phyloP scores from a whole-genome alignment of 1,140 invertebrate genomes.

The Drosophila funebris region DNA sequence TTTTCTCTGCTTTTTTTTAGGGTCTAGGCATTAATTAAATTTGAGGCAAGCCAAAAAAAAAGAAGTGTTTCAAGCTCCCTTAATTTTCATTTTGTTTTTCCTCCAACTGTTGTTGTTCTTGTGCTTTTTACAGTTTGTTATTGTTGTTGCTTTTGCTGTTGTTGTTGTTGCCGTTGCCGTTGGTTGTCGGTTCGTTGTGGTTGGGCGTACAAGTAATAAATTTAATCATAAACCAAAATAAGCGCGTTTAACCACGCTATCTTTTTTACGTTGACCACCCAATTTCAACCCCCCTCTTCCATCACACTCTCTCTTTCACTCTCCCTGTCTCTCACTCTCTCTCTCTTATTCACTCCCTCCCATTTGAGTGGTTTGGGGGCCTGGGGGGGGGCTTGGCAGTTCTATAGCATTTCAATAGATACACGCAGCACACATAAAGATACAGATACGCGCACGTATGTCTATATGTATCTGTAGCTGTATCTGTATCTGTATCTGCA shows the following conservation, averaged over 20 bases:
- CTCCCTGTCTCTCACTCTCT: not conserved
- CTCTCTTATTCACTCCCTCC: not conserved
- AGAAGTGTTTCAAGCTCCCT: slow-evolving; percentile 10
- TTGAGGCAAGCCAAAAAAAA: slow-evolving; percentile 40
- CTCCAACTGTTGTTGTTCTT: too few relatives aligned
- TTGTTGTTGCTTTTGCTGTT: not conserved
- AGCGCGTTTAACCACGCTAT: slow-evolving; percentile 81
- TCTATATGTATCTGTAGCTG: slow-evolving; percentile 13
- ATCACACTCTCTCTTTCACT: not conserved
- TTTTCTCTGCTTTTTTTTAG: not conserved
- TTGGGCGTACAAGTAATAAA: slow-evolving; percentile 77
- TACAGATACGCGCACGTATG: slow-evolving; percentile 12
- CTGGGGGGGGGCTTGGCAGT: too few relatives aligned
- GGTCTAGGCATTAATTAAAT: slow-evolving; percentile 62
- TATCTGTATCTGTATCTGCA: not conserved
- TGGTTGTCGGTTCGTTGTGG: slow-evolving; percentile 52
- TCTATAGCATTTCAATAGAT: slow-evolving; percentile 38
- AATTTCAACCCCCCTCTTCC: not conserved
- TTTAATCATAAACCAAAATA: slow-evolving; percentile 81
- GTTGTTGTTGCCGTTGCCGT: slow-evolving; percentile 9
- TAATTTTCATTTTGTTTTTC: slow-evolving; percentile 18
- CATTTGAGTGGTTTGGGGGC: not conserved
- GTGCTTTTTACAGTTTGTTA: not conserved
- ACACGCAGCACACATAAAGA: slow-evolving; percentile 38
- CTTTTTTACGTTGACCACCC: slow-evolving; percentile 59